Conservation (phyloP, 2,888 invertebrate species). For the Drosophila pegasa region DNA sequence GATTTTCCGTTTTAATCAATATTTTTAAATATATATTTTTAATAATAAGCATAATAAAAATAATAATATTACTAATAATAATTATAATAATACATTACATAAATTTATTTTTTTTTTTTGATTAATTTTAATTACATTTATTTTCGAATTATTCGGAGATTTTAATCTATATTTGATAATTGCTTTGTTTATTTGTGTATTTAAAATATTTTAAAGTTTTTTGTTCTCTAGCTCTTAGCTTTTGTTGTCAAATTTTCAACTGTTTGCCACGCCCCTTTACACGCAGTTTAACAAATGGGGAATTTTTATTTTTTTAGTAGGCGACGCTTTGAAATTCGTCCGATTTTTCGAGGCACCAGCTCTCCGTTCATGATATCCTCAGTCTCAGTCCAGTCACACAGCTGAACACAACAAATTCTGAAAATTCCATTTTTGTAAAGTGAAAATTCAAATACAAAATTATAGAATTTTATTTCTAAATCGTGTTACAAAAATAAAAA, state of each 20-base stretch:
- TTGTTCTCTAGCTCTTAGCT: not conserved
- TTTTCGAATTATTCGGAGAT: too few species aligned
- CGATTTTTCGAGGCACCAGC: not conserved
- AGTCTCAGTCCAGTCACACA: not conserved
- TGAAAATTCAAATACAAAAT: not conserved
- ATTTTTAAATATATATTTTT: not conserved
- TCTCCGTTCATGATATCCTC: not conserved
- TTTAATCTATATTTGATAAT: too few species aligned
- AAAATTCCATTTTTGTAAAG: too few species aligned
- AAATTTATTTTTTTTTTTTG: too few species aligned
- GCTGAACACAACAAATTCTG: conserved; percentile 1
- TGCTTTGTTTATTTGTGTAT: too few species aligned
- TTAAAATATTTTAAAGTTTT: not conserved
- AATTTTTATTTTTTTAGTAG: not conserved
- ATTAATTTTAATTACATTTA: too few species aligned
- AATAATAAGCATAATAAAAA: too few species aligned
- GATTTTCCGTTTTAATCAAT: not conserved
- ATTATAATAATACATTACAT: too few species aligned
- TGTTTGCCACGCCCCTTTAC: not conserved
- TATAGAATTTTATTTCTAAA: not conserved
- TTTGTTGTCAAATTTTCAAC: conserved; percentile 3
- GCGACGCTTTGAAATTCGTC: not conserved
- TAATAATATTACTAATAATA: too few species aligned
- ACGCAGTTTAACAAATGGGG: not conserved
- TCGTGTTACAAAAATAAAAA: conserved; percentile 4